Conservation (phyloP, 2,113 vertebrate genomes). For the Thinocorus orbignyianus region DNA sequence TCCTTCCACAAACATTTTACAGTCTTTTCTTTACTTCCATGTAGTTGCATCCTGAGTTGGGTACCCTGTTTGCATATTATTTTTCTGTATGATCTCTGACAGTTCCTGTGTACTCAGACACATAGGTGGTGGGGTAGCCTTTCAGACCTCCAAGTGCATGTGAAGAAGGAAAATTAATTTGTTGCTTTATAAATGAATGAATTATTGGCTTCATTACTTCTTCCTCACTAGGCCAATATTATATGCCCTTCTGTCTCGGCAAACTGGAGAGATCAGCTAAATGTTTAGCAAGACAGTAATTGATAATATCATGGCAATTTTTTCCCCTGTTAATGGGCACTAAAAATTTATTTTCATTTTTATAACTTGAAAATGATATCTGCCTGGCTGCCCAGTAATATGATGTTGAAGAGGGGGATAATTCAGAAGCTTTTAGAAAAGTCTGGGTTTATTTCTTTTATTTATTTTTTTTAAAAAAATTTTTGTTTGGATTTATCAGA, state of each 20-base stretch:
- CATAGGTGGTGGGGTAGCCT: neutral
- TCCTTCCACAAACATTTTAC: neutral
- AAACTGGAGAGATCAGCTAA: slow-evolving; percentile 26
- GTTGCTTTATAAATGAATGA: slow-evolving; percentile 32
- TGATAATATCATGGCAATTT: slow-evolving; percentile 22
- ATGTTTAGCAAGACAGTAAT: slow-evolving; percentile 49
- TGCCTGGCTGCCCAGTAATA: neutral
- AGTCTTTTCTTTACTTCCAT: neutral
- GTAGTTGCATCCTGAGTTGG: neutral
- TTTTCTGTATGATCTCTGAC: neutral
- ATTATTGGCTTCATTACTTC: slow-evolving; percentile 18
- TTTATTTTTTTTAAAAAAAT: too few relatives aligned
- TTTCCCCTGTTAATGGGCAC: neutral
- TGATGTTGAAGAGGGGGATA: neutral
- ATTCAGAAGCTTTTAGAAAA: slow-evolving; percentile 9
- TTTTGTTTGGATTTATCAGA: neutral
- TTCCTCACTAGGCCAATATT: neutral
- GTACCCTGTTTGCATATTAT: neutral
- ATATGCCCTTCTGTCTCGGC: slow-evolving; percentile 22
- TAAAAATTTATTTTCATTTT: slow-evolving; percentile 49
- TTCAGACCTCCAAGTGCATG: neutral
- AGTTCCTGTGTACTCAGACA: neutral
- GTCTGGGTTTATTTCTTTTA: neutral
- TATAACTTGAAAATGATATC: slow-evolving; percentile 25
- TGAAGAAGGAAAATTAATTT: slow-evolving; percentile 13